Evolutionary conservation across 2,888 invertebrate species (phyloP).

Genomic region (Hirtodrosophila histrioides): DNA sequence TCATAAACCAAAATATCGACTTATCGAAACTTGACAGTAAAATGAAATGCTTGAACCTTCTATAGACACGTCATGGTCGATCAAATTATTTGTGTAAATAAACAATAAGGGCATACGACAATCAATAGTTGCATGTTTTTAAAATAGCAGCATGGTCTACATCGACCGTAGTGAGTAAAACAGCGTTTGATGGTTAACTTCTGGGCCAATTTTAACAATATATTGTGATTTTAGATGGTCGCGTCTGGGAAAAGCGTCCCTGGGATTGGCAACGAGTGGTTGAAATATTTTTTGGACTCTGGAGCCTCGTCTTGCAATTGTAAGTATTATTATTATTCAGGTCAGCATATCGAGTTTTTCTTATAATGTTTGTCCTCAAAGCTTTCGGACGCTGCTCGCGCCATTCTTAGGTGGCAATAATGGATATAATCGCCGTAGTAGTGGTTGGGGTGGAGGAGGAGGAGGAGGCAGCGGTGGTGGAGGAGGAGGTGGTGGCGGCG

Average conservation of each 20-base stretch:
- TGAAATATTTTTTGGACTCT: slow-evolving; percentile 68
- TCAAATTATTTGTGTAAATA: slow-evolving; percentile 10
- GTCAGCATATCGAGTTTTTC: no score
- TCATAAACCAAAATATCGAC: slow-evolving; percentile 15
- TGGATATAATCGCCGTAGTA: slow-evolving; percentile 39
- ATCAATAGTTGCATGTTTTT: slow-evolving; percentile 5
- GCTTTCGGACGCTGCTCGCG: slow-evolving; percentile 71
- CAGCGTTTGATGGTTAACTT: neutral
- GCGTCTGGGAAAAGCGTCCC: slow-evolving; percentile 76
- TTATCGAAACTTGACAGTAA: neutral
- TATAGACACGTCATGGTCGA: slow-evolving; percentile 43
- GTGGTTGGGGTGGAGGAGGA: slow-evolving; percentile 54
- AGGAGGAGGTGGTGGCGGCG: slow-evolving; percentile 58
- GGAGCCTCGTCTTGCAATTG: slow-evolving; percentile 75
- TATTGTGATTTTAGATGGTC: slow-evolving; percentile 64
- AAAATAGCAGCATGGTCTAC: slow-evolving; percentile 56
- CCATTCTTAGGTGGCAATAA: slow-evolving; percentile 62
- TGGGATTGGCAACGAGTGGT: slow-evolving; percentile 74
- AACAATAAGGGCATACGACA: slow-evolving; percentile 4
- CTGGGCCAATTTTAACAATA: neutral
- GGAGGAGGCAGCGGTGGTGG: slow-evolving; percentile 35
- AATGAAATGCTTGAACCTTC: neutral
- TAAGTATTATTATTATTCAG: slow-evolving; percentile 46
- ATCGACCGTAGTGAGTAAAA: slow-evolving; percentile 63
- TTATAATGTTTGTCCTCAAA: slow-evolving; percentile 11